Conservation (phyloP, 1,140 invertebrate species). For the Drosophila lacertosa region DNA sequence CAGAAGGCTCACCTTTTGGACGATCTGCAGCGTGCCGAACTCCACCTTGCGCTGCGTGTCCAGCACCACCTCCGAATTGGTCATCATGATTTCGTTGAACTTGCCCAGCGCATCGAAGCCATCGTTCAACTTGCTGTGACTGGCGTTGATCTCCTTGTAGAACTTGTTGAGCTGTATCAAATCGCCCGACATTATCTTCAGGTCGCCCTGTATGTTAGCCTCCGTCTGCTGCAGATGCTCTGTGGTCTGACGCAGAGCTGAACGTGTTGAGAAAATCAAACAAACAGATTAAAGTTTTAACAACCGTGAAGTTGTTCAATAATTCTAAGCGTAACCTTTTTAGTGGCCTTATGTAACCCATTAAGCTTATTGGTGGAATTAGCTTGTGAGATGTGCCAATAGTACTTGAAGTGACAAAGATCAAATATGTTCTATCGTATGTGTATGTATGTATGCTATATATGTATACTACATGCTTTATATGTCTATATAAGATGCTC, state of each 20-base stretch:
- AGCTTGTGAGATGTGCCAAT: too few species aligned
- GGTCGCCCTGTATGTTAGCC: conserved; percentile 58
- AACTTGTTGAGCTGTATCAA: conserved; percentile 69
- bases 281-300: not conserved
- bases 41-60: conserved; percentile 93
- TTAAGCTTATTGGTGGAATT: too few species aligned
- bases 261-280: not conserved
- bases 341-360: too few species aligned
- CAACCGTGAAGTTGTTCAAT: too few species aligned
- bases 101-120: conserved; percentile 87
- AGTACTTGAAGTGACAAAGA: too few species aligned
- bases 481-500: too few species aligned
- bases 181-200: conserved; percentile 85
- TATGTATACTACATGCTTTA: too few species aligned
- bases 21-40: conserved; percentile 92
- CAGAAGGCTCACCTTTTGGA: conserved; percentile 90
- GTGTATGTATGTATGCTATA: too few species aligned
- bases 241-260: conserved; percentile 77
- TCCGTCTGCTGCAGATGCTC: conserved; percentile 81
- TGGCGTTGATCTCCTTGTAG: conserved; percentile 85
- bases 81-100: conserved; percentile 91
- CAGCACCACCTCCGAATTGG: conserved; percentile 93
- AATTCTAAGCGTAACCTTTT: too few species aligned
- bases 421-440: too few species aligned
- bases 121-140: conserved; percentile 85